These are phyloP conservation scores for Crax fasciolata DNA, from an alignment of 2,797 vertebrate species.

Conservation along the genomic window DNA sequence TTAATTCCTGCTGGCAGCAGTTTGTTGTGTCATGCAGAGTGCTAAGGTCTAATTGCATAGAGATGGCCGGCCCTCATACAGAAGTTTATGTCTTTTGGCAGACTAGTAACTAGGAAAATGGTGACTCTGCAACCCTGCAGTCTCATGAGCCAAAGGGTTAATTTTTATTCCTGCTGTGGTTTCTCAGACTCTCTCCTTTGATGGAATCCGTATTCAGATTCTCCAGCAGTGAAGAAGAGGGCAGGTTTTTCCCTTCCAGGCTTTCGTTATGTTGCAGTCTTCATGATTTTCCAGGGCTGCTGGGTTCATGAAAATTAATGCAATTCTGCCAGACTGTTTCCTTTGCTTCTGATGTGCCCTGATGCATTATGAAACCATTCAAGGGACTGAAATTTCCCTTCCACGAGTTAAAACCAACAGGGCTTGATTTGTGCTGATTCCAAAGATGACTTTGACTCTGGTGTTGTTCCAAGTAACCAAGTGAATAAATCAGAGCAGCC, in stretches of 20 bases:
- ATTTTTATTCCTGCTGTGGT: slow-evolving; percentile 55
- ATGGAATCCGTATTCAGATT: slow-evolving; percentile 74
- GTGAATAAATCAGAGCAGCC: background rate
- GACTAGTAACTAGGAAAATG: background rate
- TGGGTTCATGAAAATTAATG: slow-evolving; percentile 83
- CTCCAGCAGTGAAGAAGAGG: slow-evolving; percentile 68
- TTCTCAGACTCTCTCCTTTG: slow-evolving; percentile 60
- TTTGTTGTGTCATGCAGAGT: slow-evolving; percentile 53
- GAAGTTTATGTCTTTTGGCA: slow-evolving; percentile 54
- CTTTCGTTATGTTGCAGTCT: slow-evolving; percentile 81
- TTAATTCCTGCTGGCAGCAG: slow-evolving; percentile 70
- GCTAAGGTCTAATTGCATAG: slow-evolving; percentile 62
- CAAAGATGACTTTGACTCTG: background rate
- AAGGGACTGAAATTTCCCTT: slow-evolving; percentile 69
- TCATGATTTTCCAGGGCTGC: slow-evolving; percentile 79
- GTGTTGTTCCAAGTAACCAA: background rate
- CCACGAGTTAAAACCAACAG: slow-evolving; percentile 60
- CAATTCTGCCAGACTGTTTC: slow-evolving; percentile 80
- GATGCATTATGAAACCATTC: slow-evolving; percentile 79
- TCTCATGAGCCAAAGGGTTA: slow-evolving; percentile 65
- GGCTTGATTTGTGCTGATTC: slow-evolving; percentile 26
- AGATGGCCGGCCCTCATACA: slow-evolving; percentile 40
- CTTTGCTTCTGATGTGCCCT: slow-evolving; percentile 72
- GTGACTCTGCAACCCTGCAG: slow-evolving; percentile 35
- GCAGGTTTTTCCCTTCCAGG: slow-evolving; percentile 70